These are phyloP conservation scores for Stigmatopora nigra DNA, from an alignment of 2,113 vertebrate genomes.

Conservation along the genomic window DNA sequence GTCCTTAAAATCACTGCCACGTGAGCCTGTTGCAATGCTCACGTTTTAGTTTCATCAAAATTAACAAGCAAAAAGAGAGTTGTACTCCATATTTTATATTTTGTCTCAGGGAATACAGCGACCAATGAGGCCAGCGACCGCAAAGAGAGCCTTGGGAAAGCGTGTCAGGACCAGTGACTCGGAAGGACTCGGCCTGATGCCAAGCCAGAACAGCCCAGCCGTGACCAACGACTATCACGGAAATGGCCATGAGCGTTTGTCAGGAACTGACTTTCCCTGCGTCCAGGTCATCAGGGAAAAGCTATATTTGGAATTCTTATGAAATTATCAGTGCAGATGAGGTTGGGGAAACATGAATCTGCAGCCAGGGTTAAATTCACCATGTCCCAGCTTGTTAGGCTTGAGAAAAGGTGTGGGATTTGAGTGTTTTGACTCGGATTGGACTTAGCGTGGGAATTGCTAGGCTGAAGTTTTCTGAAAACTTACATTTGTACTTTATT, in stretches of 20 bases:
- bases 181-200: conserved; percentile 37
- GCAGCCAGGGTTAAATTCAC: conserved; percentile 23
- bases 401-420: background rate
- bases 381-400: conserved; percentile 37
- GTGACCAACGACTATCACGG: conserved; percentile 33
- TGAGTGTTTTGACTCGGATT: background rate
- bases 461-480: no score
- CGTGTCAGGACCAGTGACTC: conserved; percentile 47
- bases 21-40: background rate
- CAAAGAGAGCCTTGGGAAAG: conserved; percentile 36
- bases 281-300: conserved; percentile 32
- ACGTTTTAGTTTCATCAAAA: background rate
- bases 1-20: no score
- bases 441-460: no score
- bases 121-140: conserved; percentile 10
- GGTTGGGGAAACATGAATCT: conserved; percentile 8
- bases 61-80: background rate
- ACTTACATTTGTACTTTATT: background rate
- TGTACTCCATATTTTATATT: background rate
- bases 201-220: conserved; percentile 33
- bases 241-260: conserved; percentile 35
- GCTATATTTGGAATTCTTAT: conserved; percentile 26
- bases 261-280: conserved; percentile 26
- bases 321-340: conserved; percentile 32
- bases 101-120: conserved; percentile 21